Percentiles rank a stretch among this genome's conserved stretches.
Evolutionary conservation across 2,797 vertebrate species (phyloP).

Genomic region (Diplodus puntazzo): DNA sequence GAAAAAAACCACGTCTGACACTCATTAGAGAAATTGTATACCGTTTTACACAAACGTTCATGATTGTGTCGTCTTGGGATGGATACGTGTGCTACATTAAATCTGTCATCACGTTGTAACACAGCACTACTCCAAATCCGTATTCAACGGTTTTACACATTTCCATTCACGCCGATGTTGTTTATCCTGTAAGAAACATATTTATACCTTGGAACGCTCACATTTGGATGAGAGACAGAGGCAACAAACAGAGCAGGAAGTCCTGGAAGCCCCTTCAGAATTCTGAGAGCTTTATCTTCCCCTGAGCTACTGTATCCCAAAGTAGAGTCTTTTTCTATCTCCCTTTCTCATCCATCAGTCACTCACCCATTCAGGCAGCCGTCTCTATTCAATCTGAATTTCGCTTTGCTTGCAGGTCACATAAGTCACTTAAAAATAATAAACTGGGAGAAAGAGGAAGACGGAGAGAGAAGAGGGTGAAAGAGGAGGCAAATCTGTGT

Average conservation of each 20-base stretch:
- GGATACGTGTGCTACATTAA: neutral
- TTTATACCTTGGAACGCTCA: neutral
- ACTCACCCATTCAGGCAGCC: neutral
- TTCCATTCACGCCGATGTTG: neutral
- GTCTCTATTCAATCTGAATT: slow-evolving; percentile 11
- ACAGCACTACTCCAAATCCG: neutral
- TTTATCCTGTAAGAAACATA: neutral
- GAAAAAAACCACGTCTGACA: no score
- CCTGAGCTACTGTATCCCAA: neutral
- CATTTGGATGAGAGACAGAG: slow-evolving; percentile 1
- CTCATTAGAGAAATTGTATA: no score
- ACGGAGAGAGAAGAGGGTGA: neutral
- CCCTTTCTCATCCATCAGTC: slow-evolving; percentile 1
- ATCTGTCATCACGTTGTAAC: neutral
- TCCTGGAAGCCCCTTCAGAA: neutral
- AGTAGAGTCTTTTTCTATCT: slow-evolving; percentile 13
- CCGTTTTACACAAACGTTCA: neutral
- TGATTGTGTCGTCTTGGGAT: neutral
- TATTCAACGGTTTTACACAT: neutral
- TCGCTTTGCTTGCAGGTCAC: neutral
- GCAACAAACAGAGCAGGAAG: slow-evolving; percentile 5
- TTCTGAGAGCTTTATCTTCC: slow-evolving; percentile 1
- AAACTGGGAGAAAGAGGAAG: neutral
- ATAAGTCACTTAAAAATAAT: neutral
- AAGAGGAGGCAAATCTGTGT: neutral